Evolutionary conservation across 1,140 invertebrate species (phyloP), one percentile per base, ranked within the genome.

Genomic region (Adelges cooleyi): DNA sequence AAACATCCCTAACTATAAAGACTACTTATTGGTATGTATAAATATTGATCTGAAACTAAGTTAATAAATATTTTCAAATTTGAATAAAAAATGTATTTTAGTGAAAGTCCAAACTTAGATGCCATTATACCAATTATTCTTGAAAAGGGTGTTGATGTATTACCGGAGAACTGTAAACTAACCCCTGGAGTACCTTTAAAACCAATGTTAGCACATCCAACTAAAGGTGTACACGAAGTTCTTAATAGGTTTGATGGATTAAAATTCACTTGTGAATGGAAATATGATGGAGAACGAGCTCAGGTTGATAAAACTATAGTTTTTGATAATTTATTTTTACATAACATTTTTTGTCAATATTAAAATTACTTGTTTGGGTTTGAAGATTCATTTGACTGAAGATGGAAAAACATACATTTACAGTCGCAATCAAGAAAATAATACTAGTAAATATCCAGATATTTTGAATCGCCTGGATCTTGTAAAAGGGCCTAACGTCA

Each of bases 151-250:
- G 77, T 96, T n/a, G 74, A 82, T 51, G 82, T 82, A 23, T 78
- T 99, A 36, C 85, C 87, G 0, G 77, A 85, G 42, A 80, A 89
- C 69, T 99, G 95, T 73, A 87, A 89, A 71, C 79, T 98, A 40
- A 88, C 87, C 22, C 92, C 94, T 38, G 93, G 94, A 65, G 84
- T 98, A 71, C 97, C 97, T 11, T 77, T 99, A 46, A 94, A 96
- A 74, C 97, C 97, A 9, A 99, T 99, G 97, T 80, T 99, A 68
- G 97, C 96, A 2, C 94, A 98, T 77, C 96, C 97, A 13, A 95
- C 95, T 0, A 93, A 92, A 76, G 93, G 93, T 3, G 84, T 92
- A 2, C 80, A 82, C 59, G 95, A 99, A 77, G 90, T 99, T 15
- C 75, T 99, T 3, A 81, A 85, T 52, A 80, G 93, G 65, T 99